Evolutionary conservation across 1,140 invertebrate genomes (phyloP).

Genomic region (Solenopsis fugax): DNA sequence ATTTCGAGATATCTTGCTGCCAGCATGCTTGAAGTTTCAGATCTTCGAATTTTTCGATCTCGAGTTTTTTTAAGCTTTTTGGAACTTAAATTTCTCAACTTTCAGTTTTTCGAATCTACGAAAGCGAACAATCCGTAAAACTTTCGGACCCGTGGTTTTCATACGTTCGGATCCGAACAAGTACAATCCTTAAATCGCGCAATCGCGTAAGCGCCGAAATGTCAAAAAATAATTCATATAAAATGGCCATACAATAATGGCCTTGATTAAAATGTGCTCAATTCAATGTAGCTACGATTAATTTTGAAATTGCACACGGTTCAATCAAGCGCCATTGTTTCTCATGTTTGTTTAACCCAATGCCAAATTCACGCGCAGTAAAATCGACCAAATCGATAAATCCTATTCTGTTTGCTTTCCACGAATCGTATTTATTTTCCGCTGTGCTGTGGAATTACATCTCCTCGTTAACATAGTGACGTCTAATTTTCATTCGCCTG

Average conservation of each 20-base stretch:
- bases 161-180: background rate
- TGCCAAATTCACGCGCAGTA: slow-evolving; percentile 38
- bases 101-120: slow-evolving; percentile 15
- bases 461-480: slow-evolving; percentile 11
- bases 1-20: background rate
- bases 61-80: slow-evolving; percentile 24
- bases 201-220: background rate
- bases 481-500: slow-evolving; percentile 16
- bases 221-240: slow-evolving; percentile 27
- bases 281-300: slow-evolving; percentile 7
- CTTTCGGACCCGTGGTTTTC: background rate
- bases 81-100: background rate
- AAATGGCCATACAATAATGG: slow-evolving; percentile 28
- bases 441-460: slow-evolving; percentile 21
- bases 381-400: slow-evolving; percentile 44
- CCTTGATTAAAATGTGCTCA: slow-evolving; percentile 40
- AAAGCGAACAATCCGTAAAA: background rate
- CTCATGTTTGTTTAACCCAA: slow-evolving; percentile 56
- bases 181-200: background rate
- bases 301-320: slow-evolving; percentile 28
- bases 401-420: slow-evolving; percentile 26
- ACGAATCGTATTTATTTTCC: slow-evolving; percentile 34
- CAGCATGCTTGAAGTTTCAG: background rate
- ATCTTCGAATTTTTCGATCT: slow-evolving; percentile 31
- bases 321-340: slow-evolving; percentile 56